Percentiles rank a stretch among this genome's conserved stretches.
These are phyloP conservation scores for Neoascia interrupta DNA, from an alignment of 2,888 invertebrate species.

Conservation along the genomic window DNA sequence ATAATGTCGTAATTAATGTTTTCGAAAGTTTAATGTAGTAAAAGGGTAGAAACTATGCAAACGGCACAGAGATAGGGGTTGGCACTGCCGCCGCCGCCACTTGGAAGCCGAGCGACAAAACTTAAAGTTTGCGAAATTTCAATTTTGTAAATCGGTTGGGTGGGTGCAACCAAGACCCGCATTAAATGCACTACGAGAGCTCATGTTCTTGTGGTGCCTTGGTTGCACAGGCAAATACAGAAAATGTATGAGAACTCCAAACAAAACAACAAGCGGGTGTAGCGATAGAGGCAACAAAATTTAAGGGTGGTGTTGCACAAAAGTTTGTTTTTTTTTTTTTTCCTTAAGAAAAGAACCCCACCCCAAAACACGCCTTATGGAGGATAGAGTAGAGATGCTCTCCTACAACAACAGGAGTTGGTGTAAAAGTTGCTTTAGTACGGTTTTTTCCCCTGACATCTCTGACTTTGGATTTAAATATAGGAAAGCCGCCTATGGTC, in stretches of 20 bases:
- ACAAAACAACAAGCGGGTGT: background rate
- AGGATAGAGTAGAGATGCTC: conserved; percentile 29
- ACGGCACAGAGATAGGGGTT: too few species aligned
- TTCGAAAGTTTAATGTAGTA: conserved; percentile 65
- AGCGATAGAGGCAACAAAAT: conserved; percentile 9
- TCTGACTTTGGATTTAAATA: conserved; percentile 44
- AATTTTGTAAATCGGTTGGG: conserved; percentile 18
- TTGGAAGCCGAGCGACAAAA: conserved; percentile 30
- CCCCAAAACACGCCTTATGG: background rate
- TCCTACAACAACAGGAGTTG: conserved; percentile 55
- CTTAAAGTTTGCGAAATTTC: conserved; percentile 40
- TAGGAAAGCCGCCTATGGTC: conserved; percentile 30
- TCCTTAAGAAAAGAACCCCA: conserved; percentile 54
- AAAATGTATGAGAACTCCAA: conserved; percentile 1
- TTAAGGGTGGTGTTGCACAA: conserved; percentile 9
- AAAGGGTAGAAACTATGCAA: too few species aligned
- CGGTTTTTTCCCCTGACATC: conserved; percentile 15
- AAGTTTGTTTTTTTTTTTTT: too few species aligned
- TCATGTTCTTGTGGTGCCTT: conserved; percentile 38
- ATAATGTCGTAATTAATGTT: conserved; percentile 68
- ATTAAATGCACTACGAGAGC: conserved; percentile 5
- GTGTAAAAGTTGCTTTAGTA: conserved; percentile 33
- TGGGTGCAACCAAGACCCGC: background rate
- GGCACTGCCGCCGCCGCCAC: background rate
- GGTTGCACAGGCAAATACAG: conserved; percentile 30